phyloP scores from a whole-genome alignment of 2,797 vertebrate genomes.

The Gymnodraco acuticeps region DNA sequence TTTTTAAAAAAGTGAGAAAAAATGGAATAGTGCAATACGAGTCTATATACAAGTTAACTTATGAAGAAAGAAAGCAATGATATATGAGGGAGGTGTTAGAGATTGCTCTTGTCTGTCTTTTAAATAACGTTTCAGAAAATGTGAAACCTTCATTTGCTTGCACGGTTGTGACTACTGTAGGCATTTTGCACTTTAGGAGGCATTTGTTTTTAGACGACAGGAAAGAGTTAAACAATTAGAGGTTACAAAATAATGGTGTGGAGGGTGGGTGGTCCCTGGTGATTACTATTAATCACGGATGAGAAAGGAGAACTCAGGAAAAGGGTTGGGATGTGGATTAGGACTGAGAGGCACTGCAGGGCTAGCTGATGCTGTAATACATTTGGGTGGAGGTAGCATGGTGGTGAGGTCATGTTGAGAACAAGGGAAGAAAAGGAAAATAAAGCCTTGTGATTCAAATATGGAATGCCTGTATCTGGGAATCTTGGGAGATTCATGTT shows the following conservation, averaged over 20 bases:
- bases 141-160: constrained; percentile 26
- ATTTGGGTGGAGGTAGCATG: constrained; percentile 73
- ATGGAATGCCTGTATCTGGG: constrained; percentile 66
- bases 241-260: constrained; percentile 66
- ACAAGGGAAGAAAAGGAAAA: constrained; percentile 45
- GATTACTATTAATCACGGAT: constrained; percentile 75
- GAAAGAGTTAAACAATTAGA: constrained; percentile 83
- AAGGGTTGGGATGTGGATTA: constrained; percentile 70
- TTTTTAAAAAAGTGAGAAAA: no score
- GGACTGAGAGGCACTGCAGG: constrained; percentile 19
- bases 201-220: constrained; percentile 75
- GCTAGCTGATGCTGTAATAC: constrained; percentile 47
- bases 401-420: constrained; percentile 77
- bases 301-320: constrained; percentile 73
- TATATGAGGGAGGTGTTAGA: neutral
- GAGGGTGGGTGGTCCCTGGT: constrained; percentile 68
- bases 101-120: constrained; percentile 1
- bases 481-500: constrained; percentile 54
- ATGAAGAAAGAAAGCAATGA: neutral
- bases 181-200: constrained; percentile 22
- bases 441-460: constrained; percentile 62
- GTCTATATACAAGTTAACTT: neutral
- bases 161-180: constrained; percentile 35
- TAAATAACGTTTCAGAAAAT: constrained; percentile 14
- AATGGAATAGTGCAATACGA: no score